Conservation (phyloP, 2,888 invertebrate genomes). For the Folsomia candida region DNA sequence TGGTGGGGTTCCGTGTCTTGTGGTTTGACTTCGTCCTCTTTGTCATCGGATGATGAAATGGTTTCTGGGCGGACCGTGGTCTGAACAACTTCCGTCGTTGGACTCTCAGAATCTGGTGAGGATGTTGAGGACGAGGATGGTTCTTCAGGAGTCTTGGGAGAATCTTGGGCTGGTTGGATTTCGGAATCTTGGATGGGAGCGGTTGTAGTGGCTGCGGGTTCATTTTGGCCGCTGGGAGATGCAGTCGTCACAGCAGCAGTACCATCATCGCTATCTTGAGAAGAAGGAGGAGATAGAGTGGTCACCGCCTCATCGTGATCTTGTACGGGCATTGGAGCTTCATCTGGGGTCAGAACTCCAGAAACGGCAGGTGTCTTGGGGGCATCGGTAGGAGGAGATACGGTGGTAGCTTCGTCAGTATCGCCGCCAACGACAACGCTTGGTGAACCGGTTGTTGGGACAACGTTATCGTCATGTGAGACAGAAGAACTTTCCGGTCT, state of each 20-base stretch:
- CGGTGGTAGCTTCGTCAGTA: not conserved
- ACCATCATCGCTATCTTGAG: conserved; percentile 28
- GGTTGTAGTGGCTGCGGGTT: not conserved
- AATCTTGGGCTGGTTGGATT: not conserved
- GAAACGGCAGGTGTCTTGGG: not conserved
- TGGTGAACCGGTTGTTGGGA: too few species aligned
- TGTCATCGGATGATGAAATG: not conserved
- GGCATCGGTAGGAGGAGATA: not conserved
- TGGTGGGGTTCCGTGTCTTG: not conserved
- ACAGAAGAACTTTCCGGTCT: too few species aligned
- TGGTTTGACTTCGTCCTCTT: not conserved
- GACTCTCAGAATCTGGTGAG: not conserved
- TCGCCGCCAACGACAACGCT: conserved; percentile 18
- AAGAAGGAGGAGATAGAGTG: not conserved
- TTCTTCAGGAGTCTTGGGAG: not conserved
- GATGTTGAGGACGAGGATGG: not conserved
- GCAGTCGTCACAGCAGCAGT: not conserved
- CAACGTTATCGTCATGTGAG: too few species aligned
- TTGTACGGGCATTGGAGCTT: not conserved
- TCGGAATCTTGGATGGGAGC: not conserved
- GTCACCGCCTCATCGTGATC: not conserved
- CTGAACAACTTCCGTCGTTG: not conserved
- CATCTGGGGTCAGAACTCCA: not conserved
- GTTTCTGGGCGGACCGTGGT: not conserved
- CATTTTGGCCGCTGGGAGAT: not conserved